These are phyloP conservation scores for Babyrousa celebensis DNA, from an alignment of 2,797 vertebrate genomes.

Conservation along the genomic window DNA sequence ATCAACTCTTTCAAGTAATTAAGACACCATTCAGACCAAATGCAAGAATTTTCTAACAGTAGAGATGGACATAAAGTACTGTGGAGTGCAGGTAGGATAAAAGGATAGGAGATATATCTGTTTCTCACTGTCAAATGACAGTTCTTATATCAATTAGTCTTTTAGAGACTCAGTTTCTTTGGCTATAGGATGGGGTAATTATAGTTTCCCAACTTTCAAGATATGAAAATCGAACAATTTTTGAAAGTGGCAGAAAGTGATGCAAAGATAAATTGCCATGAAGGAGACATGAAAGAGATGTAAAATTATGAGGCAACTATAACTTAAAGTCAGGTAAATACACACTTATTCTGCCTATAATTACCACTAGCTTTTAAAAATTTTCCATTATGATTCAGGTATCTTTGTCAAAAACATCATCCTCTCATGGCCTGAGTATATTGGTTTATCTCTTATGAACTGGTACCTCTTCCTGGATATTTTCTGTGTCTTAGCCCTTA, in stretches of 20 bases:
- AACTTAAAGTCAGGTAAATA: not conserved
- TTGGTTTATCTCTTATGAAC: not conserved
- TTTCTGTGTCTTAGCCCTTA: not conserved
- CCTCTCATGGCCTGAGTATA: not conserved
- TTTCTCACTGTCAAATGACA: not conserved
- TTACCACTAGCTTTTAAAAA: not conserved
- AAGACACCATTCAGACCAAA: not conserved
- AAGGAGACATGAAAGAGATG: not conserved
- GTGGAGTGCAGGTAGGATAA: not conserved
- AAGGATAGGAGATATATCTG: not conserved
- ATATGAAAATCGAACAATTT: not conserved
- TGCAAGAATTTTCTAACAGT: not conserved
- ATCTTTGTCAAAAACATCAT: not conserved
- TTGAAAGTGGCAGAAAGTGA: slow-evolving; percentile 4
- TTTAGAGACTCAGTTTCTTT: not conserved
- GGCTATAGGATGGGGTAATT: not conserved
- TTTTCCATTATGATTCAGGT: not conserved
- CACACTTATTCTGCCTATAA: not conserved
- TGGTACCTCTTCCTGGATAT: not conserved
- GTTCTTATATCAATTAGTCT: not conserved
- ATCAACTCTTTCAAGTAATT: not conserved
- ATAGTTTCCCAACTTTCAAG: not conserved
- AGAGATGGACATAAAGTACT: not conserved
- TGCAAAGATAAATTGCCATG: not conserved
- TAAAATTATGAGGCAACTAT: not conserved